phyloP scores from a whole-genome alignment of 2,797 vertebrate genomes.

The Carduelis carduelis region DNA sequence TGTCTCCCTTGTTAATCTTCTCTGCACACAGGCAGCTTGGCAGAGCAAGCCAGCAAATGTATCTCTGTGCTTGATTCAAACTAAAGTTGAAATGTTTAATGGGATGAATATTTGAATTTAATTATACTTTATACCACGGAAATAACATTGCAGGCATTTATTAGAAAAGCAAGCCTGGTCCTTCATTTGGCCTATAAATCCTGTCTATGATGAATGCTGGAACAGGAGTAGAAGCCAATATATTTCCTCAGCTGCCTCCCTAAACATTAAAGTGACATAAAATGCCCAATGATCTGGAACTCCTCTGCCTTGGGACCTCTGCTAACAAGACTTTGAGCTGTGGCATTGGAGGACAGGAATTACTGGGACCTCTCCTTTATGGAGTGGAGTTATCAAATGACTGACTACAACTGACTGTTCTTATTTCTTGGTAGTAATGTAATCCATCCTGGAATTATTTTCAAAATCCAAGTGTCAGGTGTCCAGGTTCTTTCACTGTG shows the following conservation, averaged over 20 bases:
- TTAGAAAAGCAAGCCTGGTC: background rate
- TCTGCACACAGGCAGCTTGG: background rate
- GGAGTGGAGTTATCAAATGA: background rate
- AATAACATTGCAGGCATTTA: background rate
- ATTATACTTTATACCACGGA: background rate
- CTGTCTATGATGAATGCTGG: background rate
- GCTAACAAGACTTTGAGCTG: background rate
- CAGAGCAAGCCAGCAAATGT: background rate
- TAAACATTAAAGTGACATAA: slow-evolving; percentile 62
- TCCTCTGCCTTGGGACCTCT: background rate
- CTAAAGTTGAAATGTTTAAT: background rate
- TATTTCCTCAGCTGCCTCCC: slow-evolving; percentile 46
- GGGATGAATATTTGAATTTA: slow-evolving; percentile 27
- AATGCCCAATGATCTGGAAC: slow-evolving; percentile 51
- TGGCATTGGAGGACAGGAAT: background rate
- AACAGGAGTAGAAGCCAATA: slow-evolving; percentile 23
- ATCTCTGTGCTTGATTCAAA: background rate
- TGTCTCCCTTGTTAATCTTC: background rate
- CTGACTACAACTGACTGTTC: background rate
- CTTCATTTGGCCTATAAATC: slow-evolving; percentile 34
- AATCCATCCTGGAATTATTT: background rate
- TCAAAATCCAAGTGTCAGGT: background rate
- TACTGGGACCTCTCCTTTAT: background rate
- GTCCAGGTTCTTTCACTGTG: background rate
- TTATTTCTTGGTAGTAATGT: background rate